Base-by-base conservation (phyloP, 30 jellyfish, hydroid and myxozoan genomes). In the Cassiopea andromeda region DNA sequence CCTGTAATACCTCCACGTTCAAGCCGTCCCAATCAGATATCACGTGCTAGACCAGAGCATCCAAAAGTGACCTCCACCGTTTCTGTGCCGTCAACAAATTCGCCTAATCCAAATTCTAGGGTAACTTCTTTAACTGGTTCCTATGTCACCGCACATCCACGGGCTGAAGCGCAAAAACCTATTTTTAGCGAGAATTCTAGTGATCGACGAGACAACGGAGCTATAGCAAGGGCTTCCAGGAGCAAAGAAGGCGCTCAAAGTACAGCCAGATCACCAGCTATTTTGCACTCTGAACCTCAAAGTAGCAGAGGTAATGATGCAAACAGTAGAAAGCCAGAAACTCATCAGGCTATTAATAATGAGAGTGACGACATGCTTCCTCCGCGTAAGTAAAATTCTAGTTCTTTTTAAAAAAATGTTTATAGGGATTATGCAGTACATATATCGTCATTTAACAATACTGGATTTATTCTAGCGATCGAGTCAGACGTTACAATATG, bases 1-100 rank as follows among this genome's bases (percentile, higher is more conserved):
- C 94, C 94, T 1, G 83, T 86, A 1, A 87, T 87, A 13, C 94
- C 89, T 46, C 89, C 88, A 14, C 85, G 94, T n/a, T 45, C 93
- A 46, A 83, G 58, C 59, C 84, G 87, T 38, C 75, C 60, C 59
- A 84, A 72, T 73, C 46, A 61, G 6, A 17, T 43, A 2, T 59
- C 80, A 1, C 64, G 60, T 44, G 79, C 27, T 1, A 70, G 27
- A 15, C 79, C 49, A 70, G 15, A 50, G 1, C 57, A 50, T 70
- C 27, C 79, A 6, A 70, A 70, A 70, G 79, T 12, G 4, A 17
- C 54, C 54, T 5, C 15, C n/a, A 9, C 1, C 6, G 54, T 27
- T 27, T 27, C 57, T 5, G 15, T 16, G 6, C 49, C n/a, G 6
- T 18, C 54, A 2, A 66, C 75, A 43, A 2, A 50, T 70, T 27